Evolutionary conservation across 1,140 invertebrate genomes (phyloP).

Genomic region (Micrasema minimum): DNA sequence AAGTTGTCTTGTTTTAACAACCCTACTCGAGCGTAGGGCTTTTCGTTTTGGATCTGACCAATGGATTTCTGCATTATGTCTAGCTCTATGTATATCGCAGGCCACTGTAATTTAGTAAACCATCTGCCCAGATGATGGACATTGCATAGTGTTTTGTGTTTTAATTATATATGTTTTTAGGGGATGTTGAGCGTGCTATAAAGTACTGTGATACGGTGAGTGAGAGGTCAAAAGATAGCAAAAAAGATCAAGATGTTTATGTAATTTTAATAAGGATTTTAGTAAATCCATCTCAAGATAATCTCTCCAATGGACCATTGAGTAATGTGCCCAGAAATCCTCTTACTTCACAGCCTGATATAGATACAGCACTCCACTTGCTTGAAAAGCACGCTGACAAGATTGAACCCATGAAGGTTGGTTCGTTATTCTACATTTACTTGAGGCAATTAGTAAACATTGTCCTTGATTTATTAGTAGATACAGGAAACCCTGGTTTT

Average conservation of each 20-base stretch:
- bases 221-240: constrained; percentile 56
- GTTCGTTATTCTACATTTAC: neutral
- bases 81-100: too few species aligned
- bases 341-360: constrained; percentile 73
- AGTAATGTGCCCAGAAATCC: constrained; percentile 59
- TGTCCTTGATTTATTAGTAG: too few species aligned
- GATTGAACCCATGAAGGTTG: constrained; percentile 81
- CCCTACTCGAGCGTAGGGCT: too few species aligned
- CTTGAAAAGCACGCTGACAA: constrained; percentile 84
- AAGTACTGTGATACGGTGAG: constrained; percentile 85
- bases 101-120: too few species aligned
- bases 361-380: constrained; percentile 80
- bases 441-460: too few species aligned
- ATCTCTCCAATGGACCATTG: constrained; percentile 58
- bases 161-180: constrained; percentile 57
- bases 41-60: too few species aligned
- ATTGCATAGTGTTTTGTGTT: too few species aligned
- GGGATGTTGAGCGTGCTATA: constrained; percentile 84
- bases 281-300: constrained; percentile 70
- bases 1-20: too few species aligned
- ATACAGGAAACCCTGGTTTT: too few species aligned
- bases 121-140: too few species aligned
- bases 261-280: constrained; percentile 74
- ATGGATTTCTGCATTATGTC: too few species aligned
- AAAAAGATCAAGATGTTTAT: constrained; percentile 73